A percentile compares a stretch with the other conserved stretches of the same genome.
phyloP scores from a whole-genome alignment of 2,888 invertebrate species.

The Leptopilina syphax region DNA sequence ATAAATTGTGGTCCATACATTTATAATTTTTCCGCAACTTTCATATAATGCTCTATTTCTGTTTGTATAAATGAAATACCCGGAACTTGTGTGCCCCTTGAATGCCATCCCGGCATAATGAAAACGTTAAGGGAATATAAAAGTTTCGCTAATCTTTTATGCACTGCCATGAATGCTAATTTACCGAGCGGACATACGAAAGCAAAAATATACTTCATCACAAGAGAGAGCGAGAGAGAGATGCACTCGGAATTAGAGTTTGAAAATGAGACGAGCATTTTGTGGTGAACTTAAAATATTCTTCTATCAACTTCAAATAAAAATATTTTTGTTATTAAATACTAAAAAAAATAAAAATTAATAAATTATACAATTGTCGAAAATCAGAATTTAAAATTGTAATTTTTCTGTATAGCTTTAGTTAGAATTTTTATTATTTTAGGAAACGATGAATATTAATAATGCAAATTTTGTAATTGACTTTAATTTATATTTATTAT shows the following conservation, averaged over 20 bases:
- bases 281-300: constrained; percentile 4
- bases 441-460: too few relatives aligned
- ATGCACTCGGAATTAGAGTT: constrained; percentile 23
- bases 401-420: too few relatives aligned
- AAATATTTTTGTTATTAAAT: neutral
- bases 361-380: too few relatives aligned
- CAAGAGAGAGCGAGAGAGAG: neutral
- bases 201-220: constrained; percentile 28
- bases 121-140: constrained; percentile 36
- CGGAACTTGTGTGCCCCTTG: constrained; percentile 5
- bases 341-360: too few relatives aligned
- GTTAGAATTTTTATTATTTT: too few relatives aligned
- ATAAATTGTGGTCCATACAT: constrained; percentile 2
- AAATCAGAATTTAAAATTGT: too few relatives aligned
- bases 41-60: constrained; percentile 32
- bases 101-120: constrained; percentile 15
- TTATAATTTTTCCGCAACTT: constrained; percentile 32
- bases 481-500: constrained; percentile 2
- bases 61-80: constrained; percentile 7
- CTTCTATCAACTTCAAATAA: neutral
- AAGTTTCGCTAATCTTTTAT: constrained; percentile 39
- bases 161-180: constrained; percentile 39
- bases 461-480: neutral
- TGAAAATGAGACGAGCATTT: constrained; percentile 32
- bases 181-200: constrained; percentile 32